Base-by-base conservation (phyloP, 2,113 vertebrate species). In the Mixornis gularis region DNA sequence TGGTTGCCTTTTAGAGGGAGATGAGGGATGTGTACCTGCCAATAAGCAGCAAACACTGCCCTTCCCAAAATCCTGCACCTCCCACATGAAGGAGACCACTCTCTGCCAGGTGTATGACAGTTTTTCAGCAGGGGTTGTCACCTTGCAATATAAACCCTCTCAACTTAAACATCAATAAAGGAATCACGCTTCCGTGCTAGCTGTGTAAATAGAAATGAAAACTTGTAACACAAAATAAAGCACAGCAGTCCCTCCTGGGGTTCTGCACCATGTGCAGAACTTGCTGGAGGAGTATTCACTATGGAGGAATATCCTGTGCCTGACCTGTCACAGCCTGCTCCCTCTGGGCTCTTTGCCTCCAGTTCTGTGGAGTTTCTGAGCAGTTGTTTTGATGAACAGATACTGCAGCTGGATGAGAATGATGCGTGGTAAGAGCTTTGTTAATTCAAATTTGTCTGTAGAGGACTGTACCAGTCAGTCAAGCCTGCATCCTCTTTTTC, bases 241-340 rank as follows among this genome's bases (percentile, higher is more conserved):
- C 17, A 7, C 17, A 64, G 55, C 26, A 32, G 43, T 41, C 40
- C 30, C 10, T 79, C 30, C 36, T 48, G 44, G 13, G 27, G 27
- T 36, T 90, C 79, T 70, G 38, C 21, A 4, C 36, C n/a, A 3
- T 0, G 0, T 9, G 6, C 0, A 1, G 36, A 48, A 44, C 30
- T 40, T 52, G 17, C 18, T 62, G 34, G 22, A 56, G 41, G 32
- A 78, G 41, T 40, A 38, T 51, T 76, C 84, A 49, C 22, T 0
- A 1, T 17, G 27, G 52, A 79, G 80, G 14, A 68, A 34, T 43
- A 22, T 64, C 16, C 59, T 62, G 27, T 53, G 66, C 38, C 38
- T 69, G 60, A 60, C 51, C 34, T 13, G 11, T n/a, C 69, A 12
- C 4, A 51, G 55, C 59, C 63, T 80, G 64, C 30, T 64, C 29